These are phyloP conservation scores for Nycteola revayana DNA, from an alignment of 2,888 invertebrate genomes.

Conservation along the genomic window DNA sequence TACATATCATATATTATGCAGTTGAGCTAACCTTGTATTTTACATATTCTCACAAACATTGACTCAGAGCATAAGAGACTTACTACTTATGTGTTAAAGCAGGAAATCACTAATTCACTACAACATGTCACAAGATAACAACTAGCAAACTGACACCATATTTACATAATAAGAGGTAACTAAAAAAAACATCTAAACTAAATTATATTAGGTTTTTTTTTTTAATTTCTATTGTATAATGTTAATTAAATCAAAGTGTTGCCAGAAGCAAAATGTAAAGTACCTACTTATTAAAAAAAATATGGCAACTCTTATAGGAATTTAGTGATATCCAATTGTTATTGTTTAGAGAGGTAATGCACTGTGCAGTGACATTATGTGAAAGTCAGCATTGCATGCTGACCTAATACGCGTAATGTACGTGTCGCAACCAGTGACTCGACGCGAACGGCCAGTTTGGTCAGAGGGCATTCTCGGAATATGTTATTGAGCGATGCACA, in stretches of 20 bases:
- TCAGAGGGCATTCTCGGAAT: conserved; percentile 47
- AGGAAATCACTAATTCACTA: too few relatives aligned
- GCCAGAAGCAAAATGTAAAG: conserved; percentile 34
- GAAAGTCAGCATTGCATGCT: conserved; percentile 57
- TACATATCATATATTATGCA: conserved; percentile 2
- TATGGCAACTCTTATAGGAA: conserved; percentile 51
- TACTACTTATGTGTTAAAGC: conserved; percentile 1
- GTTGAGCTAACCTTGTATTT: conserved; percentile 16
- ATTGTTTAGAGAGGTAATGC: conserved; percentile 35
- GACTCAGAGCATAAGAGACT: conserved; percentile 6
- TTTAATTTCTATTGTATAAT: too few relatives aligned
- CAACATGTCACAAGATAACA: too few relatives aligned
- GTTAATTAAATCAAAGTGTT: conserved; percentile 38
- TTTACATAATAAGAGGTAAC: too few relatives aligned
- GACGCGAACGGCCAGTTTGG: conserved; percentile 24
- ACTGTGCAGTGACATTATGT: conserved; percentile 41
- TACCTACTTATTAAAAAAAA: conserved; percentile 14
- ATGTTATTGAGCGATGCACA: conserved; percentile 41
- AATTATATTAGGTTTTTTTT: too few relatives aligned
- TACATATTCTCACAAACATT: conserved; percentile 10
- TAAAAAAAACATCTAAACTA: too few relatives aligned
- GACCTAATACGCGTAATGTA: conserved; percentile 47
- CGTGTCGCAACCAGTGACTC: conserved; percentile 45
- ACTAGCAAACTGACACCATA: too few relatives aligned
- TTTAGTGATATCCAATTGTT: conserved; percentile 31